Base-by-base conservation (phyloP, 2,797 vertebrate species). In the Hemibagrus guttatus region DNA sequence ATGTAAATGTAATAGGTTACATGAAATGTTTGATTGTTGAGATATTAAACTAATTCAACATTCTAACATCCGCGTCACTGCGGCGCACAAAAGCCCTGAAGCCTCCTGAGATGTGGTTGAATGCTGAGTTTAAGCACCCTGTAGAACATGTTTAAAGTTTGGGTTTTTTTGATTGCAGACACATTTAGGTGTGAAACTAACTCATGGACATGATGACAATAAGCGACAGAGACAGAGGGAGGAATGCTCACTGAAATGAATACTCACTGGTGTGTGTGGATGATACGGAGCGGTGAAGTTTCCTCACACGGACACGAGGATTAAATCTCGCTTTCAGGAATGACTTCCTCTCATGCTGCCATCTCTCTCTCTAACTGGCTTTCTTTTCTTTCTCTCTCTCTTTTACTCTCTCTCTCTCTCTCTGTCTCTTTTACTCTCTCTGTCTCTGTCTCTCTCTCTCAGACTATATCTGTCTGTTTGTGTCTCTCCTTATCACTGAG, bases 381-480 rank as follows among this genome's bases (percentile, higher is more conserved):
- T 21, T 59, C 26, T 71, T 13, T 59, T 5, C 6, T 49, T 46
- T 72, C 35, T 75, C 71, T 46, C 69, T 52, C 14, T 52, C 11
- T 39, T 4, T 59, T 9, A 7, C 6, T 49, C 46, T 49, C n/a
- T 8, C n/a, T 74, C 23, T 59, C 4, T 83, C 35, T 3, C 8
- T 21, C 21, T 52, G 9, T 64, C 9, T 49, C 8, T 49, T 8
- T 9, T 1, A 39, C 35, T 49, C 46, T 49, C 46, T 49, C 46
- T 49, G 6, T 49, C 46, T 1, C 46, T 49, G 1, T 49, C 46
- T 49, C 46, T 49, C 56, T 63, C 83, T 74, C 35, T 59, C 16
- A 13, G 17, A 49, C 46, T 63, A 8, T 81, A 68, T 84, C 35
- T 83, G 66, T 72, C 49, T 54, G 63, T 69, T 49, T 81, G 16